Percentiles rank a stretch among this genome's conserved stretches.
Evolutionary conservation across 2,113 vertebrate genomes (phyloP).

Genomic region (Sminthopsis crassicaudata): DNA sequence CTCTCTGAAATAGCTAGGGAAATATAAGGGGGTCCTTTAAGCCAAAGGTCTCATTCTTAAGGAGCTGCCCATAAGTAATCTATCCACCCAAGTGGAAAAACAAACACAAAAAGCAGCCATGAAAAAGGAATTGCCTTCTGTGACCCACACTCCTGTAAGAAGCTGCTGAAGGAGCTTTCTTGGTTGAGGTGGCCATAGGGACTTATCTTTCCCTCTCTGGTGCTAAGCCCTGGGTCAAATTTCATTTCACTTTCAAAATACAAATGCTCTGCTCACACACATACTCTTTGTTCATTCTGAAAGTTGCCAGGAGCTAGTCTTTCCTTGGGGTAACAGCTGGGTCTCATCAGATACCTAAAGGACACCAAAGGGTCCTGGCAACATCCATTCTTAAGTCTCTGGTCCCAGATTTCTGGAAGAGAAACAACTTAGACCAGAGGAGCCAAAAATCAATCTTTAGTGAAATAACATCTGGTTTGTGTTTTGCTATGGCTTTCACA

Average conservation of each 20-base stretch:
- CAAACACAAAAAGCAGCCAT: neutral
- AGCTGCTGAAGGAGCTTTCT: neutral
- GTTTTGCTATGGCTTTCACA: neutral
- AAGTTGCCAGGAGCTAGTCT: neutral
- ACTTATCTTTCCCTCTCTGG: neutral
- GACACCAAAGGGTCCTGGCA: neutral
- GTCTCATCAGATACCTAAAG: neutral
- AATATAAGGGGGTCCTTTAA: neutral
- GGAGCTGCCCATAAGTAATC: neutral
- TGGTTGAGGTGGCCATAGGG: neutral
- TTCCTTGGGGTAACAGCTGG: neutral
- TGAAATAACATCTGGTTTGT: neutral
- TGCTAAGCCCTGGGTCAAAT: neutral
- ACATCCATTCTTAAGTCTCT: neutral
- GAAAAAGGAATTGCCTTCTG: neutral
- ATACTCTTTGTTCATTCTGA: neutral
- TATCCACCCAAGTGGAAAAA: neutral
- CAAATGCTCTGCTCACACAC: neutral
- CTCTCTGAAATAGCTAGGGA: neutral
- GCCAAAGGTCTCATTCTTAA: conserved; percentile 1
- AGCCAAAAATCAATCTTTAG: neutral
- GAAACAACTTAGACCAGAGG: neutral
- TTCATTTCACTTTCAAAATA: conserved; percentile 8
- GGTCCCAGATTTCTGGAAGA: neutral
- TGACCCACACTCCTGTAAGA: neutral